Evolutionary conservation across 2,113 vertebrate species (phyloP).

Genomic region (Terrapene triunguis): DNA sequence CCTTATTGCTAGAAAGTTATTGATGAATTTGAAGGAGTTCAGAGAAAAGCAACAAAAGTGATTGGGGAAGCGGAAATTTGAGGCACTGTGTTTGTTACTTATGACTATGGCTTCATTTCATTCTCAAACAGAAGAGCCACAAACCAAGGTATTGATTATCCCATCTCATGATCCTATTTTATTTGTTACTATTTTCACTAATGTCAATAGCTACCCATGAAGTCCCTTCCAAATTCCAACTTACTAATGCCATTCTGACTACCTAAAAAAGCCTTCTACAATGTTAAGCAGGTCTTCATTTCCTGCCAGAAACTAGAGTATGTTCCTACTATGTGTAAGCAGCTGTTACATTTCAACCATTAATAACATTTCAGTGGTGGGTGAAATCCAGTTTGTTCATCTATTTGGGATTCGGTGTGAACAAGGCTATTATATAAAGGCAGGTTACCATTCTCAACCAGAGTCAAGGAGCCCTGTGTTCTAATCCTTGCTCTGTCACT

Average conservation of each 20-base stretch:
- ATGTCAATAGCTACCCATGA: conserved; percentile 4
- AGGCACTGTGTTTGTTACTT: neutral
- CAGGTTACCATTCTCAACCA: neutral
- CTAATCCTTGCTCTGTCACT: neutral
- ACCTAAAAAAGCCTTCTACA: conserved; percentile 17
- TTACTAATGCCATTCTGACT: conserved; percentile 33
- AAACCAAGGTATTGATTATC: neutral
- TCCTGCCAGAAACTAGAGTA: conserved; percentile 5
- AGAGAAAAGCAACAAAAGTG: neutral
- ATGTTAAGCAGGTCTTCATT: conserved; percentile 37
- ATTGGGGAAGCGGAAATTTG: conserved; percentile 21
- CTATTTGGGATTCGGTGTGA: neutral
- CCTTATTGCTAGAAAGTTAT: neutral
- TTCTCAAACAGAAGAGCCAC: conserved; percentile 16
- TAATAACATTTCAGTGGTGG: neutral
- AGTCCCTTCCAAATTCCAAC: conserved; percentile 8
- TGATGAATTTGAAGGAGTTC: neutral
- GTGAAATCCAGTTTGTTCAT: neutral
- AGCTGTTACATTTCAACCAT: conserved; percentile 19
- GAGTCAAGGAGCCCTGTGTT: neutral
- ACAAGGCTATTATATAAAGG: neutral
- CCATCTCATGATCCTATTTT: neutral
- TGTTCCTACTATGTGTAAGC: neutral
- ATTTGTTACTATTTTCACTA: neutral
- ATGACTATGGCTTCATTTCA: neutral